A percentile compares a stretch with the other conserved stretches of the same genome.
Conservation (phyloP, 2,888 invertebrate genomes). For the Campoplex capitator region DNA sequence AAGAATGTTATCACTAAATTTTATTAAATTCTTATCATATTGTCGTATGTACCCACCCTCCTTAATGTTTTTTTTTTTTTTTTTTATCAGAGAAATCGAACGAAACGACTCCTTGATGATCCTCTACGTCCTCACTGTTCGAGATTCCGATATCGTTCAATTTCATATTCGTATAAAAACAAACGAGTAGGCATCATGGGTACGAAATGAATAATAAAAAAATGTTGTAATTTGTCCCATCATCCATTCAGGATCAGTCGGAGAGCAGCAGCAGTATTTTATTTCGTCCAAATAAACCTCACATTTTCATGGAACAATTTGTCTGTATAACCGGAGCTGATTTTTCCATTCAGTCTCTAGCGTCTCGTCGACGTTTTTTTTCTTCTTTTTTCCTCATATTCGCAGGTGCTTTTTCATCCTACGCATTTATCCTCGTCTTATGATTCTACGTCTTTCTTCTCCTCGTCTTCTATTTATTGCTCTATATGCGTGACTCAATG, state of each 20-base stretch:
- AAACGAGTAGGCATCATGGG: background rate
- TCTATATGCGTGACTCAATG: constrained; percentile 11
- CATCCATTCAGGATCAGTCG: background rate
- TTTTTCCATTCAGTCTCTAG: constrained; percentile 25
- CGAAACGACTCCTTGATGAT: background rate
- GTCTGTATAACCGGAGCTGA: constrained; percentile 5
- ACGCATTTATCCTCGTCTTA: background rate
- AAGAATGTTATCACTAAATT: no score
- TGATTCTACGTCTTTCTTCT: no score
- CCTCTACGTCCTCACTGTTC: background rate
- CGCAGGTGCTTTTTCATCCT: background rate
- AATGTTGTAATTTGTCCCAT: background rate
- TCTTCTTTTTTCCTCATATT: background rate
- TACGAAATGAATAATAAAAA: background rate
- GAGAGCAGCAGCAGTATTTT: background rate
- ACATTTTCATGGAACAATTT: constrained; percentile 27
- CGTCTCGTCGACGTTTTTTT: background rate
- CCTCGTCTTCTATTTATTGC: constrained; percentile 18
- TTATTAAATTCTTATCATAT: no score
- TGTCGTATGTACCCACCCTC: no score
- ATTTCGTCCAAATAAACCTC: constrained; percentile 2
- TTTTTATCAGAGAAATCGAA: background rate
- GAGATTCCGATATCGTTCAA: background rate
- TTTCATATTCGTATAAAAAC: background rate
- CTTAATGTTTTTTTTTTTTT: no score